These are phyloP conservation scores for Andricus curvator DNA, from an alignment of 2,888 invertebrate genomes.

Conservation along the genomic window DNA sequence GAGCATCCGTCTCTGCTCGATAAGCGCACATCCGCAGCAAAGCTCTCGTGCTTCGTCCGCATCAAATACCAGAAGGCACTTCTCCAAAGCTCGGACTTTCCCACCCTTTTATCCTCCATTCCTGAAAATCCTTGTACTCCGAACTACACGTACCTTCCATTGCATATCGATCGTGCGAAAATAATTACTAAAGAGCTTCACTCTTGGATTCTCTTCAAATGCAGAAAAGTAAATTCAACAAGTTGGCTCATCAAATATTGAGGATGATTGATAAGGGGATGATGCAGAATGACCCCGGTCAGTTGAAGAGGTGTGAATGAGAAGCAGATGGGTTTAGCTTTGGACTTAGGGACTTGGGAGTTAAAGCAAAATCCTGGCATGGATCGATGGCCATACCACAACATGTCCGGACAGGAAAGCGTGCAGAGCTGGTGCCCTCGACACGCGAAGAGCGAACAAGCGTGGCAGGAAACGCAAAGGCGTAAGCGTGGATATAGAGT, in stretches of 20 bases:
- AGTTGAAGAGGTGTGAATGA: not conserved
- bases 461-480: slow-evolving; percentile 53
- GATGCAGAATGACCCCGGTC: no score
- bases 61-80: slow-evolving; percentile 42
- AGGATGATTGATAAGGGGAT: no score
- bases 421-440: slow-evolving; percentile 21
- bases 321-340: not conserved
- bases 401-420: slow-evolving; percentile 45
- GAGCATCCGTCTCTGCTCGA: slow-evolving; percentile 75
- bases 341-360: slow-evolving; percentile 14
- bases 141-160: not conserved
- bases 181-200: not conserved
- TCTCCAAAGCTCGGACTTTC: not conserved
- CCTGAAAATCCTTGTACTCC: slow-evolving; percentile 16
- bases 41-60: slow-evolving; percentile 51
- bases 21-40: slow-evolving; percentile 63
- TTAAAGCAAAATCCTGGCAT: slow-evolving; percentile 38
- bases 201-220: not conserved
- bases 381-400: slow-evolving; percentile 52
- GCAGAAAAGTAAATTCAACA: not conserved
- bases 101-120: slow-evolving; percentile 20
- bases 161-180: slow-evolving; percentile 14
- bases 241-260: no score
- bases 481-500: slow-evolving; percentile 49
- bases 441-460: slow-evolving; percentile 53